These are phyloP conservation scores for Marmota flaviventris DNA, from an alignment of 2,113 vertebrate genomes.

Conservation along the genomic window DNA sequence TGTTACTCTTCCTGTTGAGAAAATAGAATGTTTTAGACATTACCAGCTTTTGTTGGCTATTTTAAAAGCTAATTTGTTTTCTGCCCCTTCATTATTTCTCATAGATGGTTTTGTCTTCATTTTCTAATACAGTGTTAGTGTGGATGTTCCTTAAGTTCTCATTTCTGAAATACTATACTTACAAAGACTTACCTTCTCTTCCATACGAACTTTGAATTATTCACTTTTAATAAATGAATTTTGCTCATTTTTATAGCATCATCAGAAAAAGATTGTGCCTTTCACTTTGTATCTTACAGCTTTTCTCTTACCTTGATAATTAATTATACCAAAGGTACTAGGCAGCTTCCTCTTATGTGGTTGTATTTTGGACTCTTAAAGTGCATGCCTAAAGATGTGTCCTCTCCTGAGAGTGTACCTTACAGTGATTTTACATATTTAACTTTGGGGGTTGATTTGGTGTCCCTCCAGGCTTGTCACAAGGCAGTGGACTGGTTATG, in stretches of 20 bases:
- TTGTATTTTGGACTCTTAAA: conserved; percentile 11
- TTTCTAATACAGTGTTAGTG: not conserved
- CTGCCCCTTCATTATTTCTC: not conserved
- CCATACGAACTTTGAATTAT: not conserved
- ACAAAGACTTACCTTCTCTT: conserved; percentile 11
- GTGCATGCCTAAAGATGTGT: not conserved
- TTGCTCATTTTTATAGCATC: conserved; percentile 62
- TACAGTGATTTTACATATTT: conserved; percentile 41
- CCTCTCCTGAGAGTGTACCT: not conserved
- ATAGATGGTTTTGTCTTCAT: not conserved
- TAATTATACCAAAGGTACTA: conserved; percentile 11
- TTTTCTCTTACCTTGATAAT: conserved; percentile 45
- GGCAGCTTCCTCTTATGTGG: not conserved
- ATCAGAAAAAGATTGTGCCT: not conserved
- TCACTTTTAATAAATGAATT: conserved; percentile 61
- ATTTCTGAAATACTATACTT: not conserved
- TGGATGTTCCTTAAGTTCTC: not conserved
- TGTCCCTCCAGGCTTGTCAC: not conserved
- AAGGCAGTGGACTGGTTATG: not conserved
- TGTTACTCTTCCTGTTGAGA: conserved; percentile 7
- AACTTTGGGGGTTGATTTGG: not conserved
- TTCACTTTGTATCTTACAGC: conserved; percentile 48
- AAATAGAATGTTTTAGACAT: not conserved
- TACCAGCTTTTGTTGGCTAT: not conserved
- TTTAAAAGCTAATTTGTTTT: conserved; percentile 46